phyloP scores from a whole-genome alignment of 2,113 vertebrate genomes.

The Podocnemis expansa region DNA sequence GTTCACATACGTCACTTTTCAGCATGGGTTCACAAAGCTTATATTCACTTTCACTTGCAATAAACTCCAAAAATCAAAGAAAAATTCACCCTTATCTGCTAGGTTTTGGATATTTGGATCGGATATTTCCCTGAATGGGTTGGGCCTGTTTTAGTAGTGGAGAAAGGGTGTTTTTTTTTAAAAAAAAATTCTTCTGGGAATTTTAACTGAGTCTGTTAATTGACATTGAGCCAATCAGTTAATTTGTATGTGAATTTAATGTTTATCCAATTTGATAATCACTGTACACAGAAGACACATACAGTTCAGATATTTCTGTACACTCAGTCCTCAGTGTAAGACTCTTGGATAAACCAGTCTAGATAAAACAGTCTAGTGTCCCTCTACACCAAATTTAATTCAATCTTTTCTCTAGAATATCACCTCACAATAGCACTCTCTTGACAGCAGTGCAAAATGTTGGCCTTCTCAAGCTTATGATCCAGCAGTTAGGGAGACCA shows the following conservation, averaged over 20 bases:
- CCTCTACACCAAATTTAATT: background rate
- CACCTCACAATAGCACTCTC: background rate
- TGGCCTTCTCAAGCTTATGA: background rate
- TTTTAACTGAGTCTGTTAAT: background rate
- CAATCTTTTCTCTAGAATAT: fast-evolving
- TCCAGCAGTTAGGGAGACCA: background rate
- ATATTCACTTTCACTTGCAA: background rate
- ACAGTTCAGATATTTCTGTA: fast-evolving
- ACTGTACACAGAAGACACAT: background rate
- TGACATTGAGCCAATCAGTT: conserved; percentile 2
- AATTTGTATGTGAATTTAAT: conserved; percentile 9
- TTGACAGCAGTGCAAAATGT: background rate
- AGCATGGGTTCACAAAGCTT: background rate
- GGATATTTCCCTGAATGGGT: background rate
- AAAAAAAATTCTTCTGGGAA: background rate
- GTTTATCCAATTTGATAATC: conserved; percentile 39
- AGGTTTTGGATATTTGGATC: background rate
- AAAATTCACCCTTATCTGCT: background rate
- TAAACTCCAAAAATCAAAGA: background rate
- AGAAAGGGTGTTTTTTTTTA: background rate
- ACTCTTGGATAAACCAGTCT: background rate
- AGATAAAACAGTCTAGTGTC: background rate
- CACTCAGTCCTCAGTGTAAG: background rate
- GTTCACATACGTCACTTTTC: fast-evolving
- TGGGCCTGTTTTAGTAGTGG: background rate